Base-by-base conservation (phyloP, 2,888 invertebrate genomes). In the Loripinus fragilis region DNA sequence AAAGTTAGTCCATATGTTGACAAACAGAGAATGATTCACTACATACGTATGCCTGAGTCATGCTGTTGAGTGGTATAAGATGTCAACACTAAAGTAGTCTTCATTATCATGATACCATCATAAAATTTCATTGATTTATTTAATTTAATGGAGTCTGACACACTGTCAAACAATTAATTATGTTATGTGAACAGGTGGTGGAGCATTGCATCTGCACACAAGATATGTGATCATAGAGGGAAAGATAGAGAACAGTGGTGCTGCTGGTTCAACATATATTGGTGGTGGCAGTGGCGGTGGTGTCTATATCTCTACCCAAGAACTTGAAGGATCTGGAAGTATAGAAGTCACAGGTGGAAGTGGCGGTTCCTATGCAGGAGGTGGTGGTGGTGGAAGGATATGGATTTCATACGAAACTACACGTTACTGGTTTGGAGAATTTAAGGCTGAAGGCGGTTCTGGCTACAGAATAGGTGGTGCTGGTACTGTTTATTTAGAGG, bases 281-380 rank as follows among this genome's bases (percentile, higher is more conserved):
- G 86, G 85, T 20, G 89, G 88, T 20, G 90, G 89, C 1, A 88
- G 88, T 69, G 90, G 90, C 38, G 90, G 90, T 17, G 84, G 81
- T 60, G 77, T 90, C 25, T 74, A 65, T 42, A 81, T 88, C 23
- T 67, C 75, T 28, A 85, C 87, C 10, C 55, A 66, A n/a, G 69
- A 79, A n/a, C 69, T 90, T 10, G 87, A 89, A 66, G 90, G 90
- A 12, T 86, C 81, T 23, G 90, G 90, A 38, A 80, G 74, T 17
- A 82, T 90, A 12, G 78, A 86, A 79, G 88, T 87, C 35, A 52
- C 70, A 41, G 90, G 90, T 38, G 90, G 88, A 2, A 72, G 66
- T 78, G 87, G 87, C 0, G 67, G 42, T 10, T 25, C 75, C 28
- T 52, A 35, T 0, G 45, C 45, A 45, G 89, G 89, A 12, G 86